These are phyloP conservation scores for Spongilla lacustris DNA, from an alignment of 37 sponge, comb jelly and placozoan species.

Conservation along the genomic window DNA sequence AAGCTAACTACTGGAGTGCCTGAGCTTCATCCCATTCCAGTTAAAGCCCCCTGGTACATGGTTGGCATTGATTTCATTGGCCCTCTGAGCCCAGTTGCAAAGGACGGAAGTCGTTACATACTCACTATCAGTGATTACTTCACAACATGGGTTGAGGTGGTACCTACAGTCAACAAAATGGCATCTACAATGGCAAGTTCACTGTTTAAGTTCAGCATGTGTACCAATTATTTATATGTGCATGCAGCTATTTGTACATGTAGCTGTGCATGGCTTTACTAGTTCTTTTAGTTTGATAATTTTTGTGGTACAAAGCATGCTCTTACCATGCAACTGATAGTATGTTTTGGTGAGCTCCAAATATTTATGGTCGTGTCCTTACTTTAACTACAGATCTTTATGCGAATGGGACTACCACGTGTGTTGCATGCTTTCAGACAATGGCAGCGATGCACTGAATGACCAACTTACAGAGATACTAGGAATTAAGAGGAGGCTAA, in stretches of 20 bases:
- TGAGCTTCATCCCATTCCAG: constrained; percentile 60
- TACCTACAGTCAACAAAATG: constrained; percentile 44
- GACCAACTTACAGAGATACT: constrained; percentile 10
- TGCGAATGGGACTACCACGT: constrained; percentile 69
- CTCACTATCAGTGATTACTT: constrained; percentile 78
- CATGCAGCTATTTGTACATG: too few species aligned
- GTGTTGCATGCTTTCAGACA: constrained; percentile 47
- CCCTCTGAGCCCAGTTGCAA: constrained; percentile 23
- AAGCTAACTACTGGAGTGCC: constrained; percentile 55
- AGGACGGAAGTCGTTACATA: constrained; percentile 44
- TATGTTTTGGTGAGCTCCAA: too few species aligned
- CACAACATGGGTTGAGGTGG: constrained; percentile 68
- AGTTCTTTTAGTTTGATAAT: too few species aligned
- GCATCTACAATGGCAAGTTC: constrained; percentile 50
- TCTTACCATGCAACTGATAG: too few species aligned
- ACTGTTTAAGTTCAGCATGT: constrained; percentile 50
- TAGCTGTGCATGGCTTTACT: too few species aligned
- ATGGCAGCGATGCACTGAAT: constrained; percentile 54
- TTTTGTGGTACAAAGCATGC: too few species aligned
- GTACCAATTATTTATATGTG: too few species aligned
- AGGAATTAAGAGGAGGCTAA: constrained; percentile 41
- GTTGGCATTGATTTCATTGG: constrained; percentile 79
- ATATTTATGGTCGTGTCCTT: too few species aligned
- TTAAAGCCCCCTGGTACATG: constrained; percentile 58
- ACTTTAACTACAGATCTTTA: constrained; percentile 44